Evolutionary conservation across 2,113 vertebrate genomes (phyloP), one percentile per base, ranked within the genome.

Genomic region (Aphyosemion australe): DNA sequence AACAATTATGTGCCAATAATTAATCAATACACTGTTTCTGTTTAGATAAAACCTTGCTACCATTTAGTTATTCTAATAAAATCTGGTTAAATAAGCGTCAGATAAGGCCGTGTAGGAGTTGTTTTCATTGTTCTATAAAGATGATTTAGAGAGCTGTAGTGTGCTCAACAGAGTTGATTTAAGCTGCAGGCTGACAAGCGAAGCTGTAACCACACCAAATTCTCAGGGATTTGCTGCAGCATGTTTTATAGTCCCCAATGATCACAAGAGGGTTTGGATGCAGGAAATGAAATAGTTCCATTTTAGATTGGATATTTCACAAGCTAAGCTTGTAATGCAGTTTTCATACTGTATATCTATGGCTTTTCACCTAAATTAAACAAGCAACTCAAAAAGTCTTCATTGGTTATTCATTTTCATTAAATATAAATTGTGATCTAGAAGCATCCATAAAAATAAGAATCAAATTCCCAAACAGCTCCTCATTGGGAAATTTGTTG

Each of bases 261-360:
- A 88, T 87, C 85, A 86, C 60, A 80, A 78, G 85, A 88, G 63
- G 73, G 65, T 71, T 80, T 73, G 50, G 58, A 79, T 78, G 67
- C 69, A 75, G 89, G 74, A 90, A 83, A 85, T 85, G 63, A 90
- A 88, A 86, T 90, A 84, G 86, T 82, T 84, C 74, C 65, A 43
- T 86, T 65, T 87, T 83, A 90, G 85, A 89, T 84, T 56, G 79
- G 76, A 84, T 80, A 72, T 74, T 82, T 68, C 41, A 67, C 52
- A 65, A 71, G 68, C 73, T 78, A 75, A 87, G 69, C 68, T 83
- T 53, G 77, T 80, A 74, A 73, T 65, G 32, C 46, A 52, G 72
- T 52, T 62, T 57, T 61, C 51, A 63, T 58, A 61, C 51, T 51
- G 43, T 21, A 65, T 58, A 31, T 55, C 21, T 62, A 62, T 61